Base-by-base conservation (phyloP, 2,797 vertebrate genomes). In the Coranthus polyacanthus region DNA sequence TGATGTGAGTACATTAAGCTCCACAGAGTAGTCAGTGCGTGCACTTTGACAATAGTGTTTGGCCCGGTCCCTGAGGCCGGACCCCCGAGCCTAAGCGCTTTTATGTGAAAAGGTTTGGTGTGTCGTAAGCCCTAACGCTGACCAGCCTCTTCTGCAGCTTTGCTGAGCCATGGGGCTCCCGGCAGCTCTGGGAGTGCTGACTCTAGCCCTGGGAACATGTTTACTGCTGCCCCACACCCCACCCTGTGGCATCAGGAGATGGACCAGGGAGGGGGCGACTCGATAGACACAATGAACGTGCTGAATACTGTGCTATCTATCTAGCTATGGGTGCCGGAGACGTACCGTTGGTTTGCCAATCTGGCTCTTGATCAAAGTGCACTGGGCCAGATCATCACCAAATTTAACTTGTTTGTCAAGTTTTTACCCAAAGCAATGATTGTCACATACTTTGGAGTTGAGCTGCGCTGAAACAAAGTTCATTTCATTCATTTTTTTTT, bases 231-330 rank as follows among this genome's bases (percentile, higher is more conserved):
- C 79, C 81, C 49, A 42, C 82, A 81, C 81, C 85, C 86, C 83
- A 79, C 46, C 59, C 83, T 70, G 73, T 84, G 72, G 68, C 73
- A 75, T 78, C 84, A 85, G 89, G 76, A 85, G 81, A 83, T 71
- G 61, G 49, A 76, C 62, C 37, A 52, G 39, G 57, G 46, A 24
- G 49, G 50, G 43, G 46, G 60, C 41, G 67, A 69, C 67, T 74
- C 11, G 44, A 18, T 17, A 50, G 65, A 92, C 87, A 94, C 93
- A 95, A 94, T 93, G 85, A 94, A 94, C 92, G 87, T 94, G 93
- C 93, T 94, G 93, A 95, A 93, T 83, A 89, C 78, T 50, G 84
- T 79, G 79, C 88, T 88, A 90, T 90, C 67, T 32, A 32, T 32
- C 29, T 41, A 49, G 54, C 78, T 61, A 52, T 72, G 70, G 17